Conservation (phyloP, 2,888 invertebrate genomes). For the Yponomeuta cagnagella region DNA sequence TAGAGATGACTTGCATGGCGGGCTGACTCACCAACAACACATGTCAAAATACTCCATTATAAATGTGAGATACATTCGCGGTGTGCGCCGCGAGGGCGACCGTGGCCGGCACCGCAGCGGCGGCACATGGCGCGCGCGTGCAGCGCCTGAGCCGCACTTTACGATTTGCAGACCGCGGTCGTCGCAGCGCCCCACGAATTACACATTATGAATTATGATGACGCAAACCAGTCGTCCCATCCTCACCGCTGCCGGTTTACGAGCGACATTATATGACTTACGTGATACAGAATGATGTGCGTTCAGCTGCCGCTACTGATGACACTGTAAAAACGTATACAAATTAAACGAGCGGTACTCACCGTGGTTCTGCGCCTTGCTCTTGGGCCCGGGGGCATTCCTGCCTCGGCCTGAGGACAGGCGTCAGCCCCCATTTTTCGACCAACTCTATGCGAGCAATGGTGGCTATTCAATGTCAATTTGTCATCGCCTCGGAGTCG, state of each 20-base stretch:
- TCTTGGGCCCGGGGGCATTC: constrained; percentile 89
- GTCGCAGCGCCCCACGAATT: not conserved
- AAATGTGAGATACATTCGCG: constrained; percentile 6
- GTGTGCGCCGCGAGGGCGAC: not conserved
- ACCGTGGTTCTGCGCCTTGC: constrained; percentile 84
- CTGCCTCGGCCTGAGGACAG: constrained; percentile 97
- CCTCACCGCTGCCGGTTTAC: constrained; percentile 40
- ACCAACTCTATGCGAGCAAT: constrained; percentile 98
- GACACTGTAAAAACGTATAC: not conserved
- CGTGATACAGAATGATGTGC: not conserved
- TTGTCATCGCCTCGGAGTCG: constrained; percentile 66
- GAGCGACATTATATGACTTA: constrained; percentile 22
- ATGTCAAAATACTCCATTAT: constrained; percentile 61
- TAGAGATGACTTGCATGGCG: constrained; percentile 7
- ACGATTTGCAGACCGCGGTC: not conserved
- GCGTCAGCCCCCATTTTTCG: constrained; percentile 98
- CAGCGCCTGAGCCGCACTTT: not conserved
- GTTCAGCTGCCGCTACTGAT: not conserved
- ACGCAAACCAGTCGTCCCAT: constrained; percentile 20
- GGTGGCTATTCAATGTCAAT: constrained; percentile 83
- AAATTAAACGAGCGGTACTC: constrained; percentile 35
- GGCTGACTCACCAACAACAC: constrained; percentile 64
- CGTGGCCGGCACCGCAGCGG: not conserved
- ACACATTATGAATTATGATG: not conserved
- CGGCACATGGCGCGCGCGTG: not conserved